Base-by-base conservation (phyloP, 37 sponge, comb jelly and placozoan species). In the Diacarnus erythraeanus region DNA sequence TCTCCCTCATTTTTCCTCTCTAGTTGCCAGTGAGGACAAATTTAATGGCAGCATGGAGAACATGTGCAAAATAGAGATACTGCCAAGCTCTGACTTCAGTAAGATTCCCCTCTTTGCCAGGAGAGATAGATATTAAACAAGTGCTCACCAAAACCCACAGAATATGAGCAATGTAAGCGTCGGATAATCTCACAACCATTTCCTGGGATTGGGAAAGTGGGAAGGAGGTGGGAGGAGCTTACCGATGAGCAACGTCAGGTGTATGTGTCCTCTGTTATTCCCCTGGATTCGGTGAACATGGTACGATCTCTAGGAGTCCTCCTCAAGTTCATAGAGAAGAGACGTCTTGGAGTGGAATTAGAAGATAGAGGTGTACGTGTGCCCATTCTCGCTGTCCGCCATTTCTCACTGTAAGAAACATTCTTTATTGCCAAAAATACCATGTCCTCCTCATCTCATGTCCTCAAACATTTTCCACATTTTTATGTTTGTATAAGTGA, bases 301-400 rank as follows among this genome's bases (percentile, higher is more conserved):
- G 95, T 94, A 17, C 37, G 89, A 29, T 76, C 86, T 70, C 25
- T 86, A 25, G 99, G 99, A 3, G 97, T 93, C 0, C 79, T 98
- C 35, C 70, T 96, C 69, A 86, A 92, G 83, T 96, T 86, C 76
- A 58, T 98, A 43, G 99, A 96, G 23, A 93, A 94, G 88, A 88
- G 94, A 38, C 71, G 95, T 42, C 71, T 91, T 42, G 94, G 95
- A 0, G 58, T 94, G 42, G 93, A 98, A 77, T 82, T 98, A 57
- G 97, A 96, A 58, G 95, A 89, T 23, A 61, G 79, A 0, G 64
- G 54, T 37, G 84, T 80, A 2, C 71, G 81, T 20, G 87, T 96
- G 36, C 99, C 94, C 36, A 72, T 98, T 3, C 86, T 98, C 33
- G 74, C 94, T 8, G 58, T 98, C 27, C 64, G 68, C 40, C 64